Evolutionary conservation across 2,797 vertebrate species (phyloP).

Genomic region (Apogon hyalosoma): DNA sequence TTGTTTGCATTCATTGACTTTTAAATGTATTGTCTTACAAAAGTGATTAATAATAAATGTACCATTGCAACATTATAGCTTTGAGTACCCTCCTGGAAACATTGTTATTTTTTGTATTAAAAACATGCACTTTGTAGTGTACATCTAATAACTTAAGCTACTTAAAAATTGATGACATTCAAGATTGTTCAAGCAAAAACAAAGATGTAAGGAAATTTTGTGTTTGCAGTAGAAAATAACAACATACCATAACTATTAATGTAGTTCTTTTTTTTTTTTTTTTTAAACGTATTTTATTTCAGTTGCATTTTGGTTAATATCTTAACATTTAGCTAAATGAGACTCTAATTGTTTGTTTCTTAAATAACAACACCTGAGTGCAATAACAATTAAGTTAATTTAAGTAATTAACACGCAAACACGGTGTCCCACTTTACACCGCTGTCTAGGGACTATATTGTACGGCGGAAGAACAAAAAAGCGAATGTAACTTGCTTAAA

Average conservation of each 20-base stretch:
- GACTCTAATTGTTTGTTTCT: slow-evolving; percentile 27
- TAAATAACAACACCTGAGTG: slow-evolving; percentile 18
- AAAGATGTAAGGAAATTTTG: too few relatives aligned
- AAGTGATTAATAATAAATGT: too few relatives aligned
- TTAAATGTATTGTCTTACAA: background rate
- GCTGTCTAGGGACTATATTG: slow-evolving; percentile 39
- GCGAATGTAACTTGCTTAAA: background rate
- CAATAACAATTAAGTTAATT: slow-evolving; percentile 17
- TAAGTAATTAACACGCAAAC: slow-evolving; percentile 27
- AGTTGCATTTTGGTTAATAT: slow-evolving; percentile 11
- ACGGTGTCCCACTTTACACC: slow-evolving; percentile 21
- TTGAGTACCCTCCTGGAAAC: background rate
- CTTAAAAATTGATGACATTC: too few relatives aligned
- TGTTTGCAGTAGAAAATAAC: too few relatives aligned
- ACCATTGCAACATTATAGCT: too few relatives aligned
- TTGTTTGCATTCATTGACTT: background rate
- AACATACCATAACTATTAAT: too few relatives aligned
- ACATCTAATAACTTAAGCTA: too few relatives aligned
- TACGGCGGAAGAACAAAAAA: slow-evolving; percentile 41
- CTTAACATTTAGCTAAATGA: slow-evolving; percentile 17
- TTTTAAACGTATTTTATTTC: background rate
- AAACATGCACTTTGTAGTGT: too few relatives aligned
- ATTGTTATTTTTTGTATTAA: background rate
- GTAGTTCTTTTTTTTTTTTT: too few relatives aligned
- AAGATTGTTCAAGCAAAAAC: too few relatives aligned